Percentiles rank a stretch among this genome's conserved stretches.
Evolutionary conservation across 2,888 invertebrate genomes (phyloP).

Genomic region (Idaea biselata): DNA sequence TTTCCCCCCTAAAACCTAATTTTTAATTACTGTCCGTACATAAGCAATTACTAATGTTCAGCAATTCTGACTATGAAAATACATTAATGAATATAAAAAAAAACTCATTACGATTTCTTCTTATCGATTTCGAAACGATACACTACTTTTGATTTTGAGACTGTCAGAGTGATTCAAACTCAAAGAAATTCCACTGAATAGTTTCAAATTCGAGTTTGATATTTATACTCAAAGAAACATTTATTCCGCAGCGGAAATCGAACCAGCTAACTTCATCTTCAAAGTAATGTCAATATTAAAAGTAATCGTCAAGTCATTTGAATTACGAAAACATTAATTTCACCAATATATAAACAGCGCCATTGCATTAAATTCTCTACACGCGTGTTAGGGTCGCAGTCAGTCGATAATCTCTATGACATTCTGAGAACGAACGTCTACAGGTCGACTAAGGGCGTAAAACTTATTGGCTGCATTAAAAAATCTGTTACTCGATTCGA

Average conservation of each 20-base stretch:
- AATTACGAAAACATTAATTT: neutral
- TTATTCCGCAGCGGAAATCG: neutral
- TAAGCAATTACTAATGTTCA: no score
- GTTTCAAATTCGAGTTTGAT: no score
- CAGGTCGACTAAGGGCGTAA: constrained; percentile 55
- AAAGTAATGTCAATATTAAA: neutral
- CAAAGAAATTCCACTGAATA: no score
- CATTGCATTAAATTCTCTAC: constrained; percentile 49
- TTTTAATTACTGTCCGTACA: no score
- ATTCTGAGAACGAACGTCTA: constrained; percentile 59
- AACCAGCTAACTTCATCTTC: neutral
- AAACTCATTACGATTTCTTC: no score
- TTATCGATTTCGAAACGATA: no score
- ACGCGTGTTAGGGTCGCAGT: constrained; percentile 46
- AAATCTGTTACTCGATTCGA: constrained; percentile 43
- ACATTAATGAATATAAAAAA: no score
- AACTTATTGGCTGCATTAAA: constrained; percentile 48
- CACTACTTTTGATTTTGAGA: no score
- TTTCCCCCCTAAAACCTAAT: no score
- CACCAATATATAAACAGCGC: constrained; percentile 26
- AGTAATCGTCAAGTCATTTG: neutral
- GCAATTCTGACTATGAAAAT: no score
- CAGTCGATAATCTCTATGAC: constrained; percentile 63
- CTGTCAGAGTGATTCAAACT: no score
- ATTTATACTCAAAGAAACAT: neutral